Evolutionary conservation across 2,888 invertebrate genomes (phyloP), one percentile per base, ranked within the genome.

Genomic region (Tenthredo amoena): DNA sequence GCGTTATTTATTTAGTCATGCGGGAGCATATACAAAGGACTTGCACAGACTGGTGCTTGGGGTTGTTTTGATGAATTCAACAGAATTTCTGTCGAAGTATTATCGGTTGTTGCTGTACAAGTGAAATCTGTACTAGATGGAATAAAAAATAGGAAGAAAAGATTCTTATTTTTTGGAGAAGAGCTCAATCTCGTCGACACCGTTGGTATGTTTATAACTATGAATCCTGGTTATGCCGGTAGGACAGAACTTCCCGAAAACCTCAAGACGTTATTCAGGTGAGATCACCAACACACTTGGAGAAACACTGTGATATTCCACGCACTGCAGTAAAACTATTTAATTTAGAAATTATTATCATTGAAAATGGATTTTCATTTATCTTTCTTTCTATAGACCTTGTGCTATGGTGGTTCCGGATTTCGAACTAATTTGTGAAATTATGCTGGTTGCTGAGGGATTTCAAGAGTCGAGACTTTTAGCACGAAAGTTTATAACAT

Each of bases 351-450:
- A 40, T 31, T 34, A 12, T 47, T 15, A 12, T 31, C 15, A 26
- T 43, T 26, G 1, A 15, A 40, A 74, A 12, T 21, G 47, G 26
- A 74, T 37, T 18, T 71, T 10, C 43, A 26, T 40, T 34, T 31
- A 34, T 84, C 79, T 58, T 47, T 84, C 76, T 62, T 55, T 87
- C 90, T 91, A 43, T 91, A 97, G 99, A 91, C 99, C 99, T 0
- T 99, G 99, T 93, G 99, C 99, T 85, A 99, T 99, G 99, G 98
- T 99, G 15, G 99, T 99, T 18, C 99, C 99, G 0, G 99, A 99
- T 94, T 98, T 98, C 94, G 99, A 98, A 90, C 93, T 99, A 91
- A 99, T 99, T 93, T 98, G 98, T 94, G 99, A 99, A 95, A 99
- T 99, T 93, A 99, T 99, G 98, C 95, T 99, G 94, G 98, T 98